phyloP scores from a whole-genome alignment of 2,113 vertebrate genomes.

The Lycaon pictus region DNA sequence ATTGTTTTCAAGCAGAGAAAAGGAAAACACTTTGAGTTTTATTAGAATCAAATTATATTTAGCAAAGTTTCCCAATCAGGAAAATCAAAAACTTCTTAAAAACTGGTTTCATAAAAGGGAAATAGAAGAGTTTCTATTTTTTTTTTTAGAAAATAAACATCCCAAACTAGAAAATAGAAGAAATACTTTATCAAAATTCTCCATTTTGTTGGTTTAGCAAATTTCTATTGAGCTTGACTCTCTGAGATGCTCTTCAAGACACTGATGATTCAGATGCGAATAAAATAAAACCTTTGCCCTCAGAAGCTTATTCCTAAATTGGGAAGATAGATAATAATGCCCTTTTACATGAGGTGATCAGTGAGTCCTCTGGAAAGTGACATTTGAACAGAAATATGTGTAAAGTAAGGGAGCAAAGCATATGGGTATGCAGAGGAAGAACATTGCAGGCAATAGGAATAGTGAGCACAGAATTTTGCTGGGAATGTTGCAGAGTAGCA shows the following conservation, averaged over 20 bases:
- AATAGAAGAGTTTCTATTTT: background rate
- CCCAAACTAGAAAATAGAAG: background rate
- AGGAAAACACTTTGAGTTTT: background rate
- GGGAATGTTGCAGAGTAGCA: background rate
- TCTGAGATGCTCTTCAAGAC: background rate
- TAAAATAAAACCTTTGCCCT: constrained; percentile 8
- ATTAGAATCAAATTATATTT: constrained; percentile 13
- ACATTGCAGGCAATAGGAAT: fast-evolving
- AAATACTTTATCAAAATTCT: background rate
- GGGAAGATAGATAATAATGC: background rate
- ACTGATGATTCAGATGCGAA: background rate
- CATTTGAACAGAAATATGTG: background rate
- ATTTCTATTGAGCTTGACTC: background rate
- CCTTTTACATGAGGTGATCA: background rate
- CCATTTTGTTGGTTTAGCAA: background rate
- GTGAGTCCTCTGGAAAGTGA: background rate
- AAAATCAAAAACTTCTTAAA: background rate
- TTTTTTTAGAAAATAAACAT: background rate
- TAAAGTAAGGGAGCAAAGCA: background rate
- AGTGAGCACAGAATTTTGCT: background rate
- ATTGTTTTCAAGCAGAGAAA: constrained; percentile 33
- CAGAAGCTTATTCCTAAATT: background rate
- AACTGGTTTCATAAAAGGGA: background rate
- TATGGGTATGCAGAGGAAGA: background rate
- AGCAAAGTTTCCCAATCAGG: background rate